A percentile compares a stretch with the other conserved stretches of the same genome.
phyloP scores from a whole-genome alignment of 2,797 vertebrate species.

The Macropus fuliginosus region DNA sequence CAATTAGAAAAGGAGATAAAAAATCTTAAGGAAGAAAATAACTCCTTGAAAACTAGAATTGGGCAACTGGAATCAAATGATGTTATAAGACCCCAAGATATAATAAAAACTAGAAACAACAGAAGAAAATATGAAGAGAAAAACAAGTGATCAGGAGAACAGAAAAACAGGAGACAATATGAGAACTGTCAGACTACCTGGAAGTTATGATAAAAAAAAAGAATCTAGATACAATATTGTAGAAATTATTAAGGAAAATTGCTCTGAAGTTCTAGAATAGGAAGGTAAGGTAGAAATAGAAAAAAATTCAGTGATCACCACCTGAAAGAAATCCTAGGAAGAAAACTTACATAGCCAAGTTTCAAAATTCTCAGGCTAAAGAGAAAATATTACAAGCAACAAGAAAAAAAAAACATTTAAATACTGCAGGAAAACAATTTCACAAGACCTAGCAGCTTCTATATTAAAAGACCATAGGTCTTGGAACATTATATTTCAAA shows the following conservation, averaged over 20 bases:
- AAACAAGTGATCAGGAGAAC: background rate
- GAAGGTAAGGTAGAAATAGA: background rate
- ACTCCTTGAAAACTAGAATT: background rate
- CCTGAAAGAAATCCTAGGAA: background rate
- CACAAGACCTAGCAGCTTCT: background rate
- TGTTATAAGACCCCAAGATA: background rate
- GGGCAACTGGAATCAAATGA: background rate
- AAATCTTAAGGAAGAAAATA: background rate
- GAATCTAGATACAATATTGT: background rate
- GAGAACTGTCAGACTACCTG: background rate
- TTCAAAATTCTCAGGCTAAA: background rate
- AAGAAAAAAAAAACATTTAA: background rate
- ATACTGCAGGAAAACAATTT: background rate
- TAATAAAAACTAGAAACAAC: background rate
- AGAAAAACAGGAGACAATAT: background rate
- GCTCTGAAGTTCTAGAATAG: background rate
- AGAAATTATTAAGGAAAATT: background rate
- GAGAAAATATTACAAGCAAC: background rate
- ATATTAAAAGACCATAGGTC: background rate
- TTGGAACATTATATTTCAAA: background rate
- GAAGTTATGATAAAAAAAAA: background rate
- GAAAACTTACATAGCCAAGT: background rate
- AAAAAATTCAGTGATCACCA: background rate
- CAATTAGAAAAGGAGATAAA: background rate
- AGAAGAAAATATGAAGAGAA: background rate